A percentile compares a stretch with the other conserved stretches of the same genome.
These are phyloP conservation scores for Microcaecilia unicolor DNA, from an alignment of 2,797 vertebrate species.

Conservation along the genomic window DNA sequence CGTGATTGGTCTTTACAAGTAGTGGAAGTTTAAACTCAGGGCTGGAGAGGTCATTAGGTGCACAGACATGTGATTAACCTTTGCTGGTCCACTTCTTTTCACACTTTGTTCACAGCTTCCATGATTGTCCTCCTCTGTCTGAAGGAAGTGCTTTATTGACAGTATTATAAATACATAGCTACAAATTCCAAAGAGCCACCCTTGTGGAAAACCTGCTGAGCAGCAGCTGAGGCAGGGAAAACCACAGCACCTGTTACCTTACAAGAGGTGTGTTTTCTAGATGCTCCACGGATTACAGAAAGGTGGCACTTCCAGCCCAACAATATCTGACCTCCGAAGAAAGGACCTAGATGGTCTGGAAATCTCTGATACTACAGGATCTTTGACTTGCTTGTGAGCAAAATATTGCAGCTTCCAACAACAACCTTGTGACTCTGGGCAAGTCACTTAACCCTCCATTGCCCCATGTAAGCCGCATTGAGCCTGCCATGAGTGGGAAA, in stretches of 20 bases:
- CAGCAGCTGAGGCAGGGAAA: slow-evolving; percentile 3
- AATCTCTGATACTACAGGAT: no score
- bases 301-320: no score
- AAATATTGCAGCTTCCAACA: no score
- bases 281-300: no score
- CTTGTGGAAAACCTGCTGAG: slow-evolving; percentile 18
- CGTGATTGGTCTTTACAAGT: slow-evolving; percentile 78
- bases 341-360: no score
- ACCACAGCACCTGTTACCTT: background rate
- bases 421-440: no score
- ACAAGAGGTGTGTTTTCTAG: no score
- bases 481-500: no score
- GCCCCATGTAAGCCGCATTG: no score
- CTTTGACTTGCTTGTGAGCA: no score
- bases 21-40: slow-evolving; percentile 58
- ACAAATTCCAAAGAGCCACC: slow-evolving; percentile 45
- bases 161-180: slow-evolving; percentile 64
- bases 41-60: slow-evolving; percentile 72
- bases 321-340: no score
- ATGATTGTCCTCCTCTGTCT: slow-evolving; percentile 62
- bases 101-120: slow-evolving; percentile 69
- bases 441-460: no score
- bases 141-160: slow-evolving; percentile 66
- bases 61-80: slow-evolving; percentile 75
- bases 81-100: slow-evolving; percentile 71